Evolutionary conservation across 2,113 vertebrate genomes (phyloP), one percentile per base, ranked within the genome.

Genomic region (Apistogramma diplotaenia): DNA sequence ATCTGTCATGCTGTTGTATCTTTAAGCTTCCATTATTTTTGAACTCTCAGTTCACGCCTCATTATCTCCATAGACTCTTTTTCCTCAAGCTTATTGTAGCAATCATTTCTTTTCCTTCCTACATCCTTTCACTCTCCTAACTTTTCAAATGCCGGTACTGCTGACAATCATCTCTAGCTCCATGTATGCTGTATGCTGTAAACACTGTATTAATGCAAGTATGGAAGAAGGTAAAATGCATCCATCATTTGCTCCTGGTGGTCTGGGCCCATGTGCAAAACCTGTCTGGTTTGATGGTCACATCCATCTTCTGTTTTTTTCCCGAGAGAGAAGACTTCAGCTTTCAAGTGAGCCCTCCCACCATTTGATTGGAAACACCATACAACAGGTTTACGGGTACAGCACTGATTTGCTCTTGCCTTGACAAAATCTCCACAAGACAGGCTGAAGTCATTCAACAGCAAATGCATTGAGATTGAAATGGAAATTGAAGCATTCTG

Each of bases 211-310:
- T 65, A 79, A 67, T 57, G 49, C 79, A 79, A 83, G 13, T 51
- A 46, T 56, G 4, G 43, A 23, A 51, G 10, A 15, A 49, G 19
- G 18, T 49, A 40, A 51, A 80, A 78, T 6, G 21, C 67, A 79
- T 49, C 29, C 25, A 73, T 60, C 40, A 8, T 51, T 31, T 59
- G 71, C 4, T 76, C 31, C 76, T 8, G 4, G 2, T 78, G 67
- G 54, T 53, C n/a, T 77, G 61, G 5, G 37, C 37, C 21, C 1
- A 0, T 82, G 59, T 75, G n/a, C 49, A n/a, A 23, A 8, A 21
- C 71, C 83, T 81, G 54, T 51, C 55, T 87, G 57, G 82, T 67
- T 84, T 76, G 31, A 6, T 8, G 65, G 62, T 84, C 83, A 53
- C 12, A 3, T 78, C 76, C 31, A 25, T 79, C 74, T 49, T 77